Percentiles rank a stretch among this genome's conserved stretches.
These are phyloP conservation scores for Orthosia incerta DNA, from an alignment of 2,888 invertebrate genomes.

Conservation along the genomic window DNA sequence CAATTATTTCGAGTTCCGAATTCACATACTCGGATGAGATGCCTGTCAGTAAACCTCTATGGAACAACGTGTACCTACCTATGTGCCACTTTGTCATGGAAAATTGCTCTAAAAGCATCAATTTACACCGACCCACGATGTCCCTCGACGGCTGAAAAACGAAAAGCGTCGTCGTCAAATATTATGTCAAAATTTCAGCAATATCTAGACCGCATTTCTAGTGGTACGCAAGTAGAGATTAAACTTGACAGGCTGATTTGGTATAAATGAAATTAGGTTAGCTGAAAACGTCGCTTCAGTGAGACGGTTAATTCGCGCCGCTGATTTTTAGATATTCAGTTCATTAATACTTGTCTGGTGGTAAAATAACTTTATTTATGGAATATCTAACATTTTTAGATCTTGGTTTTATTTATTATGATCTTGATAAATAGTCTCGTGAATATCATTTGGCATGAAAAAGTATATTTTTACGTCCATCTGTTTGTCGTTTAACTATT, in stretches of 20 bases:
- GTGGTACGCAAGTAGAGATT: slow-evolving; percentile 41
- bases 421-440: slow-evolving; percentile 15
- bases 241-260: slow-evolving; percentile 55
- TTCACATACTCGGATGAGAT: slow-evolving; percentile 24
- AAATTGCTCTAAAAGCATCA: slow-evolving; percentile 32
- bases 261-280: slow-evolving; percentile 57
- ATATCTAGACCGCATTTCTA: slow-evolving; percentile 42
- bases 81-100: slow-evolving; percentile 8
- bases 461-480: not conserved
- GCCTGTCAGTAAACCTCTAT: slow-evolving; percentile 11
- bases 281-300: slow-evolving; percentile 39
- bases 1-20: slow-evolving; percentile 43
- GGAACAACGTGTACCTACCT: slow-evolving; percentile 8
- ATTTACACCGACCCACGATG: slow-evolving; percentile 21
- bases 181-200: slow-evolving; percentile 29
- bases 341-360: slow-evolving; percentile 46
- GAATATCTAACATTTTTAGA: slow-evolving; percentile 19
- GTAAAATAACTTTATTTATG: slow-evolving; percentile 35
- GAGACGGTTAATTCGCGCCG: slow-evolving; percentile 34
- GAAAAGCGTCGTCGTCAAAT: slow-evolving; percentile 39
- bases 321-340: slow-evolving; percentile 48
- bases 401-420: slow-evolving; percentile 22
- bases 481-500: not conserved
- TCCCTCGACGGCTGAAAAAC: slow-evolving; percentile 27
- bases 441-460: slow-evolving; percentile 4